A percentile compares a stretch with the other conserved stretches of the same genome.
These are phyloP conservation scores for Drosophila tani DNA, from an alignment of 1,140 invertebrate species.

Conservation along the genomic window DNA sequence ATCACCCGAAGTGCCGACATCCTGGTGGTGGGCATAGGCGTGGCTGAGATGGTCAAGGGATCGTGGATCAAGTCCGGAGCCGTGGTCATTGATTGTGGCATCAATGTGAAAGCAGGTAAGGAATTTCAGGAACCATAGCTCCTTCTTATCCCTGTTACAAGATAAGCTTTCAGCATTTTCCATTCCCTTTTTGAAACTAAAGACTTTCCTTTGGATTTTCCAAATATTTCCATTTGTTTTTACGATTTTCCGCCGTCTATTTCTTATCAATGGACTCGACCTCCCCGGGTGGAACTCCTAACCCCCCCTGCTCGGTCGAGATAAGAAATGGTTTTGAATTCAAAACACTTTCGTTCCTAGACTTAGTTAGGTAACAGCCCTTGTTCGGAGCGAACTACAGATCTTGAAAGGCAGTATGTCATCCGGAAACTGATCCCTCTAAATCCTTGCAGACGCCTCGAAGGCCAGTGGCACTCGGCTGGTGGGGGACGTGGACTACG, in stretches of 20 bases:
- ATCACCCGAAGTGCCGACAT: conserved; percentile 96
- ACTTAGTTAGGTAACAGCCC: conserved; percentile 19
- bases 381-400: neutral
- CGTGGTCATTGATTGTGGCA: conserved; percentile 99
- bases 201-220: neutral
- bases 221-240: conserved; percentile 25
- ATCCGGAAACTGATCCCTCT: neutral
- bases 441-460: conserved; percentile 89
- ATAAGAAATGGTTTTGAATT: conserved; percentile 53
- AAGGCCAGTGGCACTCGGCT: conserved; percentile 94
- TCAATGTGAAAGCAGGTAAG: conserved; percentile 95
- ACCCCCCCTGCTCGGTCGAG: conserved; percentile 5
- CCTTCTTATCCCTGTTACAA: neutral
- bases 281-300: conserved; percentile 25
- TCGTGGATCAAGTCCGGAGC: conserved; percentile 99
- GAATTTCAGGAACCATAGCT: too few relatives aligned
- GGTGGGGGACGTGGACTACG: conserved; percentile 97
- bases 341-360: neutral
- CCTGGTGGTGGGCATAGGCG: conserved; percentile 97
- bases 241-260: neutral
- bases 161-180: neutral
- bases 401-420: neutral
- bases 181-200: neutral
- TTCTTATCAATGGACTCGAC: conserved; percentile 40
- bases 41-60: conserved; percentile 95